Evolutionary conservation across 92 coral and sea anemone species (phyloP).

Genomic region (Porites lobata): DNA sequence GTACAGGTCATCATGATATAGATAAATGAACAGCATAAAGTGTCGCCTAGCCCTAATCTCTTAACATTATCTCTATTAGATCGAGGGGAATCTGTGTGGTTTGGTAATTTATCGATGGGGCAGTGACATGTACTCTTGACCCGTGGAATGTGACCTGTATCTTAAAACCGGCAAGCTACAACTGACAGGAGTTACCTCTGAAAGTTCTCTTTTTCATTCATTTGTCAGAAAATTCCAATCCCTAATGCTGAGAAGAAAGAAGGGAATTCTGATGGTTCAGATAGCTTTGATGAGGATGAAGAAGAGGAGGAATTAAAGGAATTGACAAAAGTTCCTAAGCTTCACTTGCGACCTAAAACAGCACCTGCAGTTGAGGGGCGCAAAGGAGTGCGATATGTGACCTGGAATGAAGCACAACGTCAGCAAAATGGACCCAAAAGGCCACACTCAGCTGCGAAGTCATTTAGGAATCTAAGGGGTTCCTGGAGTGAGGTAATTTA

Average conservation of each 20-base stretch:
- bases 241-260: constrained; percentile 62
- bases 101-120: too few species aligned
- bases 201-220: background rate
- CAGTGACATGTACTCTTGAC: too few species aligned
- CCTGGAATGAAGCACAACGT: constrained; percentile 92
- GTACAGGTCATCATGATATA: too few species aligned
- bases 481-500: background rate
- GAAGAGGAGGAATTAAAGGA: constrained; percentile 70
- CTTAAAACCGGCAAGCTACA: too few species aligned
- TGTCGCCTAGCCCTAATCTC: too few species aligned
- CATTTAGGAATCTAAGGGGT: constrained; percentile 22
- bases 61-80: too few species aligned
- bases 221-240: constrained; percentile 66
- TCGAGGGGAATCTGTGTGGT: too few species aligned
- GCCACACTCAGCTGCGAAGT: constrained; percentile 60
- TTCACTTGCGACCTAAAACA: constrained; percentile 92
- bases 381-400: constrained; percentile 85
- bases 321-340: constrained; percentile 79
- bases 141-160: too few species aligned
- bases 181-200: too few species aligned
- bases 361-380: constrained; percentile 86
- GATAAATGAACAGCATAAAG: too few species aligned
- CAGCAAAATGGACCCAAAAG: constrained; percentile 52
- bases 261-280: constrained; percentile 43
- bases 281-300: constrained; percentile 57